Evolutionary conservation across 2,797 vertebrate species (phyloP).

Genomic region (Neoniphon sammara): DNA sequence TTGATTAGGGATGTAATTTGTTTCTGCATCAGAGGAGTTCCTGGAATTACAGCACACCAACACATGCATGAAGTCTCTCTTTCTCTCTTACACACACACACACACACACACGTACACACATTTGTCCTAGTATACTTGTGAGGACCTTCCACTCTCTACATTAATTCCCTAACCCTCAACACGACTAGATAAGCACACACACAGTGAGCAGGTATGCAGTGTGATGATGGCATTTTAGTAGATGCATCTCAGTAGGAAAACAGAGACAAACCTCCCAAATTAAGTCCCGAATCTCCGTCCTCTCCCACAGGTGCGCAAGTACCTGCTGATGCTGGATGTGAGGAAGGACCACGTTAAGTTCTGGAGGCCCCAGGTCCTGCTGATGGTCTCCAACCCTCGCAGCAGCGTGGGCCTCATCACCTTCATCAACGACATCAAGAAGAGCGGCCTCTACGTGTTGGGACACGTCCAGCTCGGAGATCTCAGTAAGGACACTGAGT

Average conservation of each 20-base stretch:
- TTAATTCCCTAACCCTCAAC: neutral
- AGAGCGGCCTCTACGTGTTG: slow-evolving; percentile 88
- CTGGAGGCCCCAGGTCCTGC: slow-evolving; percentile 88
- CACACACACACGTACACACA: neutral
- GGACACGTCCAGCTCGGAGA: slow-evolving; percentile 86
- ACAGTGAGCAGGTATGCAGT: neutral
- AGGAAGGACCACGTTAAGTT: slow-evolving; percentile 90
- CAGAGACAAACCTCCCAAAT: neutral
- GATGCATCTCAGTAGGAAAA: neutral
- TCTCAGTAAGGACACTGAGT: slow-evolving; percentile 76
- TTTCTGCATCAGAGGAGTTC: slow-evolving; percentile 32
- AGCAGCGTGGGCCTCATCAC: slow-evolving; percentile 83
- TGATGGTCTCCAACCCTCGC: slow-evolving; percentile 86
- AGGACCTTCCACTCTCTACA: no score
- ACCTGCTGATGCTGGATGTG: slow-evolving; percentile 87
- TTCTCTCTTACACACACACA: neutral
- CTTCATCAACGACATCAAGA: slow-evolving; percentile 89
- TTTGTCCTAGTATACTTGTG: no score
- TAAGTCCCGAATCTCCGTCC: neutral
- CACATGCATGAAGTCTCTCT: slow-evolving; percentile 10
- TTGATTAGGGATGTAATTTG: slow-evolving; percentile 48
- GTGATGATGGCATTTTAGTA: neutral
- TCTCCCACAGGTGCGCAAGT: slow-evolving; percentile 83
- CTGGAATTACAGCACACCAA: slow-evolving; percentile 15
- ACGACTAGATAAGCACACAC: neutral